A percentile compares a stretch with the other conserved stretches of the same genome.
phyloP scores from a whole-genome alignment of 2,797 vertebrate species.

The Botia almorhae region DNA sequence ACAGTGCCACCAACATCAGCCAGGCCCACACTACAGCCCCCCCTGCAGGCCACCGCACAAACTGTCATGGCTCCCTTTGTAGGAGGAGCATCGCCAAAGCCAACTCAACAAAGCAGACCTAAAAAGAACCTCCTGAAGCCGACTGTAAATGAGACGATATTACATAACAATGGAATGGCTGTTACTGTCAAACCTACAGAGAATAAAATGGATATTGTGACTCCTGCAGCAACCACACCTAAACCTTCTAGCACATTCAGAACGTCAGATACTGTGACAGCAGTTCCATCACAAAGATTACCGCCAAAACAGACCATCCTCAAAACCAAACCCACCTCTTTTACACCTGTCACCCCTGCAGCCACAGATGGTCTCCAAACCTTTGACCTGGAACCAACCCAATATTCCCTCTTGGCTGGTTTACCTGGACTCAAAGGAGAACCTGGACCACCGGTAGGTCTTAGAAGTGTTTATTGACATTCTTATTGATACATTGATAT shows the following conservation, averaged over 20 bases:
- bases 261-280: conserved; percentile 39
- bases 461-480: conserved; percentile 50
- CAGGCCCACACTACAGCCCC: conserved; percentile 65
- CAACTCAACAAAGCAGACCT: conserved; percentile 45
- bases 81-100: conserved; percentile 58
- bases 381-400: conserved; percentile 85
- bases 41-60: conserved; percentile 58
- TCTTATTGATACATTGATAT: neutral
- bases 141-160: conserved; percentile 45
- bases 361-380: conserved; percentile 83
- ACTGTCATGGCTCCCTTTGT: conserved; percentile 64
- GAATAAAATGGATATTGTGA: conserved; percentile 56
- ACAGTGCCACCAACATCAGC: conserved; percentile 39
- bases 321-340: conserved; percentile 66
- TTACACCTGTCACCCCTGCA: conserved; percentile 75
- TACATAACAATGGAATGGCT: conserved; percentile 51
- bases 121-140: conserved; percentile 44
- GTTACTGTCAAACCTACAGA: conserved; percentile 52
- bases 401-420: conserved; percentile 82
- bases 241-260: conserved; percentile 39
- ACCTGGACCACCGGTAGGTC: conserved; percentile 86
- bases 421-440: conserved; percentile 90
- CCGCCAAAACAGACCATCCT: conserved; percentile 64
- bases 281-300: conserved; percentile 64
- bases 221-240: conserved; percentile 48